phyloP scores from a whole-genome alignment of 2,888 invertebrate genomes.

The Malacosoma neustria region DNA sequence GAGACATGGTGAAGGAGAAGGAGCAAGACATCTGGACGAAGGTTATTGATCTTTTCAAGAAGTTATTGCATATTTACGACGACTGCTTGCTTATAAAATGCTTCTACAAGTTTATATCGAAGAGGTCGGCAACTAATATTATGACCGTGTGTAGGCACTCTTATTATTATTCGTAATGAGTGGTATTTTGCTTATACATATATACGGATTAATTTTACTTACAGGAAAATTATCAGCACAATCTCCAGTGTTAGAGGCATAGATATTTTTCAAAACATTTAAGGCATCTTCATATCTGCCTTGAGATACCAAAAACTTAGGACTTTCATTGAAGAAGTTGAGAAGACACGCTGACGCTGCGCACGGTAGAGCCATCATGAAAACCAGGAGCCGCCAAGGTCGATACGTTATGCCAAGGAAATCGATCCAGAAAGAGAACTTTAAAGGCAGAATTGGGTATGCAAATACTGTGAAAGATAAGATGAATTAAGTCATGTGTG shows the following conservation, averaged over 20 bases:
- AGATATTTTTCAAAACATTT: constrained; percentile 46
- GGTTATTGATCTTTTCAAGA: too few species aligned
- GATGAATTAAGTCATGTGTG: too few species aligned
- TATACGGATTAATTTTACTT: too few species aligned
- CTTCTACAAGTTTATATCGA: too few species aligned
- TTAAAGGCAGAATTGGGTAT: constrained; percentile 79
- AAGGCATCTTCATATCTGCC: constrained; percentile 76
- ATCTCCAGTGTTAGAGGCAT: constrained; percentile 49
- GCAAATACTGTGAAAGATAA: constrained; percentile 70
- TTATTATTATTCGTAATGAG: too few species aligned
- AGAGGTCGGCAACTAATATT: too few species aligned
- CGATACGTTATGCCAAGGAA: constrained; percentile 73
- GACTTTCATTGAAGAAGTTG: constrained; percentile 82
- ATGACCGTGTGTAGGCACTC: too few species aligned
- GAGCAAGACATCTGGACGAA: too few species aligned
- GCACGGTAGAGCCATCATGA: constrained; percentile 79
- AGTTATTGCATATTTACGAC: too few species aligned
- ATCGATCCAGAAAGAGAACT: constrained; percentile 51
- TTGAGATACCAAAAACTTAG: constrained; percentile 81
- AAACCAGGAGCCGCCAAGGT: constrained; percentile 85
- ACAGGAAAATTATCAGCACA: constrained; percentile 48
- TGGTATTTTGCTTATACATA: too few species aligned
- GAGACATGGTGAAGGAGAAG: too few species aligned
- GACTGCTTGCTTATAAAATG: too few species aligned
- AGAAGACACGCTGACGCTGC: constrained; percentile 76